These are phyloP conservation scores for Polymixis lichenea DNA, from an alignment of 2,888 invertebrate species.

Conservation along the genomic window DNA sequence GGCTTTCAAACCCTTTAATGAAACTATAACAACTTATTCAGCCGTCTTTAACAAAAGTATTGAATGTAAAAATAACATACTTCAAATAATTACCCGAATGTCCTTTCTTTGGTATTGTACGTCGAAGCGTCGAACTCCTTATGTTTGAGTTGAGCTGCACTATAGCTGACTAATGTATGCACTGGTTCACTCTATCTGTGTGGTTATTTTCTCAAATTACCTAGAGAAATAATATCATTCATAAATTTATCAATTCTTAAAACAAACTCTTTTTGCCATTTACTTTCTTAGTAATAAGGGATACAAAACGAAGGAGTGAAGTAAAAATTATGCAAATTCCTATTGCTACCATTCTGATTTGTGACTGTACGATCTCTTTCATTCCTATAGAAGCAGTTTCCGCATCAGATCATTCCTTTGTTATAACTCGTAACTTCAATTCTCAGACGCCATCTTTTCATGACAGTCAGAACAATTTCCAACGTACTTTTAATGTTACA, in stretches of 20 bases:
- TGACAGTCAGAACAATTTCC: neutral
- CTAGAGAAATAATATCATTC: too few species aligned
- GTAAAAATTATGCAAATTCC: neutral
- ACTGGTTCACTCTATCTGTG: too few species aligned
- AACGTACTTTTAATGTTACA: neutral
- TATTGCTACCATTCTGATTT: neutral
- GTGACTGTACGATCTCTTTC: neutral
- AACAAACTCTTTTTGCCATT: neutral
- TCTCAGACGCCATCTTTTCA: neutral
- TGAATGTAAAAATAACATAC: too few species aligned
- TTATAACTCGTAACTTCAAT: conserved; percentile 16
- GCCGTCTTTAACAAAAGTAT: too few species aligned
- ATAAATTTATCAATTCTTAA: neutral
- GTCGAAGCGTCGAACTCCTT: too few species aligned
- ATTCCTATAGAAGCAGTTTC: neutral
- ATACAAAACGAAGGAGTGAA: neutral
- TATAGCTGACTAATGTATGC: too few species aligned
- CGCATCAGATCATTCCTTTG: conserved; percentile 2
- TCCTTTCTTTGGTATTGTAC: too few species aligned
- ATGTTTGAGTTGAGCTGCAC: too few species aligned
- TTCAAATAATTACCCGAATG: too few species aligned
- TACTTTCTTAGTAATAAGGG: neutral
- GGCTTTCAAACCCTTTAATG: too few species aligned
- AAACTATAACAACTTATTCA: too few species aligned
- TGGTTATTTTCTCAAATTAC: too few species aligned